Conservation (phyloP, 2,797 vertebrate species). For the Gallinago solitaria region DNA sequence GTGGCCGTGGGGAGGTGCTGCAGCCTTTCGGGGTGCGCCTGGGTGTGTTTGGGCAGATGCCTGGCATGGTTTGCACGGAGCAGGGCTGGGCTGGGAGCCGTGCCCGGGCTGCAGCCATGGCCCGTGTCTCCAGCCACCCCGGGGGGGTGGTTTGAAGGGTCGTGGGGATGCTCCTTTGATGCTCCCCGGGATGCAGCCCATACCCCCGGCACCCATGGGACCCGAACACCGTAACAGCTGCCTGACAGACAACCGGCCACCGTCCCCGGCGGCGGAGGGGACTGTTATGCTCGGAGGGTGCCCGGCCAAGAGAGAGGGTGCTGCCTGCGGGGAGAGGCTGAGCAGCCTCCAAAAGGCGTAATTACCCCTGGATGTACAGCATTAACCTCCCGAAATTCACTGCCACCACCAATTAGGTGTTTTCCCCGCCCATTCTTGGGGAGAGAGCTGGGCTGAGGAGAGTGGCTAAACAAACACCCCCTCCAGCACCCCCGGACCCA, state of each 20-base stretch:
- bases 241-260: accelerated
- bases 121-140: accelerated
- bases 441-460: neutral
- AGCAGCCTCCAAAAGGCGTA: neutral
- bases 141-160: neutral
- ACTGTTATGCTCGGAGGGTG: neutral
- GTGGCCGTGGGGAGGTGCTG: neutral
- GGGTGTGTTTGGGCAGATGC: neutral
- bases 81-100: neutral
- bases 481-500: neutral
- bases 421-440: neutral
- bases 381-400: neutral
- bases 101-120: neutral
- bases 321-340: neutral
- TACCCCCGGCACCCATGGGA: accelerated
- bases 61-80: neutral
- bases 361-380: neutral
- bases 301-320: neutral
- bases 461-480: neutral
- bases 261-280: neutral
- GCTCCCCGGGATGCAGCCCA: neutral
- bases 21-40: neutral
- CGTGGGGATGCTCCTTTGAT: accelerated
- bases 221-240: accelerated
- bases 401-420: neutral